Conservation (phyloP, 2,113 vertebrate genomes). For the Orcinus orca region DNA sequence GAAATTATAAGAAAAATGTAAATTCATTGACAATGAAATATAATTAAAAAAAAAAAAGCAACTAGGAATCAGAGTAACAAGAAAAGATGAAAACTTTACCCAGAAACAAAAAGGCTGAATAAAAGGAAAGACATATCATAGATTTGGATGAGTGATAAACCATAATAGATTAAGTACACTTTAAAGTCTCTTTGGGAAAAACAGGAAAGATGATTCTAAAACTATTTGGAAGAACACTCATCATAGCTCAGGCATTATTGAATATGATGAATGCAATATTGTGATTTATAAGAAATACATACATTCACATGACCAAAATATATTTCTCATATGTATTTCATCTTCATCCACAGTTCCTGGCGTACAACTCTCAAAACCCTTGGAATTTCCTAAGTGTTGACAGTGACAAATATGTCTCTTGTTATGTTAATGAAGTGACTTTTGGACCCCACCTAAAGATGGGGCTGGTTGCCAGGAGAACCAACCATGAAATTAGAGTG, state of each 20-base stretch:
- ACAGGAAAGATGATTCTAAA: background rate
- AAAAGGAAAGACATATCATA: background rate
- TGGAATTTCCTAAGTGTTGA: background rate
- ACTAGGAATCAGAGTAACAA: background rate
- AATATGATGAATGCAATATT: background rate
- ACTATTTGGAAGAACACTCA: background rate
- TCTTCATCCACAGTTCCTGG: background rate
- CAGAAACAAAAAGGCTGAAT: background rate
- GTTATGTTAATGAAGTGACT: background rate
- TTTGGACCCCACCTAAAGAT: background rate
- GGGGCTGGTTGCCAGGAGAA: background rate
- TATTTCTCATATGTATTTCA: background rate
- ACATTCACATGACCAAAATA: background rate
- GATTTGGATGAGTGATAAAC: background rate
- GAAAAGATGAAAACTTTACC: background rate
- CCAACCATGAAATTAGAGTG: background rate
- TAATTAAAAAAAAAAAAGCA: background rate
- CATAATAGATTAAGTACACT: background rate
- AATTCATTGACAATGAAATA: background rate
- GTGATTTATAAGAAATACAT: background rate
- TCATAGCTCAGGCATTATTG: background rate
- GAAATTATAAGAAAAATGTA: background rate
- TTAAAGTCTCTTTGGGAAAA: background rate
- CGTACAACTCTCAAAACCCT: background rate
- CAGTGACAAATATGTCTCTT: background rate